These are phyloP conservation scores for Oscheius sp. DNA, from an alignment of 1,140 invertebrate genomes.

Conservation along the genomic window DNA sequence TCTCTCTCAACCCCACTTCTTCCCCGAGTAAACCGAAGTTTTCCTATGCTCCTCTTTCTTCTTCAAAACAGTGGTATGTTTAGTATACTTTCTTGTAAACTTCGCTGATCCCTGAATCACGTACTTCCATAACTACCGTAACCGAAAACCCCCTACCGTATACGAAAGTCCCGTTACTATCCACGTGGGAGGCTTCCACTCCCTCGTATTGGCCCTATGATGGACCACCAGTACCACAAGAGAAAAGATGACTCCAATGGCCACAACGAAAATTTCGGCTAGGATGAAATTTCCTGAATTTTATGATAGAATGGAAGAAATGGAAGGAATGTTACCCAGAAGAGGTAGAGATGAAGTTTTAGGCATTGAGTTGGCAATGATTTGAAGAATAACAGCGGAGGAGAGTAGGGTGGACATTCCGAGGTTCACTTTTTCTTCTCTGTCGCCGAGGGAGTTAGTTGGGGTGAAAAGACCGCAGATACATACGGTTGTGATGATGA, in stretches of 20 bases:
- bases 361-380: constrained; percentile 33
- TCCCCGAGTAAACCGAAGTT: background rate
- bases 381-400: constrained; percentile 34
- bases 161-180: constrained; percentile 4
- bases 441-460: constrained; percentile 28
- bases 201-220: constrained; percentile 28
- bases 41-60: constrained; percentile 1
- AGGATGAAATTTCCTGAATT: constrained; percentile 36
- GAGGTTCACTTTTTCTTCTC: constrained; percentile 33
- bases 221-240: constrained; percentile 21
- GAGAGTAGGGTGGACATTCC: constrained; percentile 34
- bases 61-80: background rate
- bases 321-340: constrained; percentile 11
- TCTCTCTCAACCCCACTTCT: background rate
- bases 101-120: constrained; percentile 21
- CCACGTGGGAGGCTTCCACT: constrained; percentile 28
- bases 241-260: constrained; percentile 23
- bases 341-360: constrained; percentile 31
- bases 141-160: background rate
- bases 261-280: constrained; percentile 35
- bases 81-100: constrained; percentile 19
- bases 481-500: constrained; percentile 28
- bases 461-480: constrained; percentile 33
- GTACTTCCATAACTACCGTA: background rate
- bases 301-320: background rate